A percentile compares a stretch with the other conserved stretches of the same genome.
Evolutionary conservation across 2,888 invertebrate species (phyloP).

Genomic region (Tetanocera ferruginea): DNA sequence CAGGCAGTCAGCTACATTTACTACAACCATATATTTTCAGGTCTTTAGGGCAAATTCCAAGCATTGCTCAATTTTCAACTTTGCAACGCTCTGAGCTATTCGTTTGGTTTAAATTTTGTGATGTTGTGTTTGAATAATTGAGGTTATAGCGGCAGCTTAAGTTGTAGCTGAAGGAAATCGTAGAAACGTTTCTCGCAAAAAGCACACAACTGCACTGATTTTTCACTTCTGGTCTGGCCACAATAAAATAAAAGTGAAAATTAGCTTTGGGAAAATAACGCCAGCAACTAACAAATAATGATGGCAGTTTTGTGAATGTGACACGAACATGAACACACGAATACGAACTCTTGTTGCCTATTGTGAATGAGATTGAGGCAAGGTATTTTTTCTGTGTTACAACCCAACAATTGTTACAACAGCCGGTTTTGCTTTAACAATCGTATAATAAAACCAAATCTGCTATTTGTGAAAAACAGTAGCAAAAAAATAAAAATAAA

Average conservation of each 20-base stretch:
- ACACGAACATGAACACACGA: not conserved
- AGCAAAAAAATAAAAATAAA: not conserved
- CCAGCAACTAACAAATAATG: not conserved
- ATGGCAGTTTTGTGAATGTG: not conserved
- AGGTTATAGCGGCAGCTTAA: not conserved
- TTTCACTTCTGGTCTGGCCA: not conserved
- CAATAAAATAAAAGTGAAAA: constrained; percentile 9
- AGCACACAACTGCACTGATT: constrained; percentile 9
- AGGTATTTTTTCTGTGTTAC: no score
- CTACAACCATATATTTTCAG: constrained; percentile 1
- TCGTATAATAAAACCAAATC: not conserved
- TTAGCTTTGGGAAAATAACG: not conserved
- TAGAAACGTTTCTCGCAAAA: not conserved
- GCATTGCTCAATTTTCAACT: not conserved
- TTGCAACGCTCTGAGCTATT: not conserved
- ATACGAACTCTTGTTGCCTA: not conserved
- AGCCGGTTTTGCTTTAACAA: no score
- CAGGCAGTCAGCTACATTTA: not conserved
- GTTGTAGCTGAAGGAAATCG: not conserved
- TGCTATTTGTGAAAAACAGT: not conserved
- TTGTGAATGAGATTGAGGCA: not conserved
- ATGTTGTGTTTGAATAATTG: not conserved
- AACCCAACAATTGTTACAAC: no score
- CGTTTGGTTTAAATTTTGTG: not conserved
- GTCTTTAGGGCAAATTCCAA: constrained; percentile 27